These are phyloP conservation scores for Eilema sororculum DNA, from an alignment of 2,888 invertebrate species.

Conservation along the genomic window DNA sequence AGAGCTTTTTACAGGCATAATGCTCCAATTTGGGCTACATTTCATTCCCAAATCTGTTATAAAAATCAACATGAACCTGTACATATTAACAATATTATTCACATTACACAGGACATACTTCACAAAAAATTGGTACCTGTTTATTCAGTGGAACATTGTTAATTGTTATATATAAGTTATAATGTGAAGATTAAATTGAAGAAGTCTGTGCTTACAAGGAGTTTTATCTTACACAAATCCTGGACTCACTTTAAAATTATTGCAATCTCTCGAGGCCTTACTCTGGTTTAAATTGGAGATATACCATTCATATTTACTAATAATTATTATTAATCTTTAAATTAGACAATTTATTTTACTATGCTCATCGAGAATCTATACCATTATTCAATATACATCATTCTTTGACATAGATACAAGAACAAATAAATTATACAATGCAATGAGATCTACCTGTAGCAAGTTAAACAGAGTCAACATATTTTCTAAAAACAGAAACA, in stretches of 20 bases:
- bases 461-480: constrained; percentile 41
- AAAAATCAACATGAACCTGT: constrained; percentile 48
- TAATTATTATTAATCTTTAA: constrained; percentile 47
- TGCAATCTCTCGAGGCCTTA: constrained; percentile 31
- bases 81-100: constrained; percentile 52
- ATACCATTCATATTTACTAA: constrained; percentile 47
- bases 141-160: constrained; percentile 28
- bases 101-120: constrained; percentile 32
- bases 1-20: constrained; percentile 46
- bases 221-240: not conserved
- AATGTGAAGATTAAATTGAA: constrained; percentile 23
- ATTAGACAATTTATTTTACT: constrained; percentile 51
- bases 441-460: constrained; percentile 56
- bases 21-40: constrained; percentile 31
- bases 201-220: not conserved
- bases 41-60: constrained; percentile 39
- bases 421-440: constrained; percentile 55
- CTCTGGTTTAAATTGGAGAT: constrained; percentile 42
- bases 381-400: constrained; percentile 54
- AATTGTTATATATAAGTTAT: too few species aligned
- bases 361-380: constrained; percentile 46
- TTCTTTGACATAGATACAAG: constrained; percentile 51
- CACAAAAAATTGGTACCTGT: constrained; percentile 28
- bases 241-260: constrained; percentile 23
- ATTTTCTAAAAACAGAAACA: constrained; percentile 38